A percentile compares a stretch with the other conserved stretches of the same genome.
Evolutionary conservation across 2,113 vertebrate species (phyloP).

Genomic region (Oenanthe melanoleuca): DNA sequence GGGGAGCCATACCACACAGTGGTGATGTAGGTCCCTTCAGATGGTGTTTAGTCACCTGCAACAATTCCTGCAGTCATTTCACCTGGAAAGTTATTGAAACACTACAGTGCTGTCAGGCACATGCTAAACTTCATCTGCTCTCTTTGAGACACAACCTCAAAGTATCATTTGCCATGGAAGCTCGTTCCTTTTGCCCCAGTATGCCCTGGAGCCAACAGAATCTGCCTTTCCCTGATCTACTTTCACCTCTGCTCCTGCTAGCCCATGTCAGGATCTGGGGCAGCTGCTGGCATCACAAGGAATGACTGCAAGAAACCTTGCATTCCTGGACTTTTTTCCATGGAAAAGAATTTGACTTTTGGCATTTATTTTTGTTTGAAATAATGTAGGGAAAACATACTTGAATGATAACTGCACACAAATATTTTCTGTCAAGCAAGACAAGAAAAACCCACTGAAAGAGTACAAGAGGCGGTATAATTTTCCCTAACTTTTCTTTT

Average conservation of each 20-base stretch:
- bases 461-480: neutral
- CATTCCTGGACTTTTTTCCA: neutral
- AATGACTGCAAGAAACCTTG: neutral
- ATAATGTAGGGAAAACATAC: neutral
- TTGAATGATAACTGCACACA: neutral
- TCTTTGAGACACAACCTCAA: neutral
- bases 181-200: neutral
- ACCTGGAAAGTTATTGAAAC: neutral
- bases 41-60: neutral
- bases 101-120: neutral
- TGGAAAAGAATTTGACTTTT: neutral
- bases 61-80: neutral
- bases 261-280: neutral
- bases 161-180: neutral
- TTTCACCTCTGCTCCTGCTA: neutral
- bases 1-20: neutral
- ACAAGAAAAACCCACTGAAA: neutral
- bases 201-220: neutral
- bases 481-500: neutral
- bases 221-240: neutral
- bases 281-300: neutral
- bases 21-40: neutral
- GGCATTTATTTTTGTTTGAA: conserved; percentile 16
- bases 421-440: neutral
- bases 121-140: neutral